Percentiles rank a stretch among this genome's conserved stretches.
Conservation (phyloP, 1,140 invertebrate species). For the Rhopalosiphum padi region DNA sequence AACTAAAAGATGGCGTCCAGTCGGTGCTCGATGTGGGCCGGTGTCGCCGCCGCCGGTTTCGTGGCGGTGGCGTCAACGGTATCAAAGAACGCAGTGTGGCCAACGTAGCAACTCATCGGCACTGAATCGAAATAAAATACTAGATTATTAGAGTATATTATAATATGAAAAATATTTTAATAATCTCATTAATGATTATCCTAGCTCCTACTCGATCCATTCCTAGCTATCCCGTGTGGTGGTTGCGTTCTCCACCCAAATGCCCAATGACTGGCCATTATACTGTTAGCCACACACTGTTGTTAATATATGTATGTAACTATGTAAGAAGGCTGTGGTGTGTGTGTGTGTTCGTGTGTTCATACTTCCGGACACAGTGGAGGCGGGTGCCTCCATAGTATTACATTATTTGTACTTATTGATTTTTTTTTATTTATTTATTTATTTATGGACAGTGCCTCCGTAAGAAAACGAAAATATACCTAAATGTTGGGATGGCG, state of each 20-base stretch:
- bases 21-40: background rate
- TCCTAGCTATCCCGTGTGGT: too few relatives aligned
- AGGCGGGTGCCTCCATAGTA: background rate
- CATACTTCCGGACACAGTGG: background rate
- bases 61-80: background rate
- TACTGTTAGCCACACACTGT: too few relatives aligned
- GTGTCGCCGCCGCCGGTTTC: slow-evolving; percentile 18
- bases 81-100: background rate
- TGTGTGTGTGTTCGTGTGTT: too few relatives aligned
- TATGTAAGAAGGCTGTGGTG: too few relatives aligned
- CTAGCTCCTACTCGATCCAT: too few relatives aligned
- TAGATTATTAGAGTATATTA: background rate
- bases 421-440: background rate
- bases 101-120: background rate
- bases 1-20: slow-evolving; percentile 22
- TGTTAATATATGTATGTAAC: too few relatives aligned
- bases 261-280: too few relatives aligned
- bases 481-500: background rate
- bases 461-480: background rate
- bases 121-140: background rate
- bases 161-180: background rate
- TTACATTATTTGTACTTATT: background rate
- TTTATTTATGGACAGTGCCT: background rate
- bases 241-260: too few relatives aligned
- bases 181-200: too few relatives aligned